Conservation (phyloP, 2,888 invertebrate species). For the Spicauda simplicius region DNA sequence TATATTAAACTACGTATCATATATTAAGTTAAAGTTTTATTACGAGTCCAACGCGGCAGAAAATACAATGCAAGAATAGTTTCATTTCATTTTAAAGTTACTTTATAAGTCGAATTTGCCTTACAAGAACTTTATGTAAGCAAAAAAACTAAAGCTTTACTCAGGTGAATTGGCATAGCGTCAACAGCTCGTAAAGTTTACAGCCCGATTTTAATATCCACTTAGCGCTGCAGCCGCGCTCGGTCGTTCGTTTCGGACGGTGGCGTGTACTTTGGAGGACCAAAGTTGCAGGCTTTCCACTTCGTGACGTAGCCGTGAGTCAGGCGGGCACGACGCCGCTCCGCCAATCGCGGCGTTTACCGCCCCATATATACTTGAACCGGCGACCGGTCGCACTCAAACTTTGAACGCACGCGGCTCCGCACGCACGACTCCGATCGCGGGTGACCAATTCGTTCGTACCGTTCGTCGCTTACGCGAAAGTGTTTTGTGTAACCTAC, state of each 20-base stretch:
- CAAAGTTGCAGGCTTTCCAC: slow-evolving; percentile 67
- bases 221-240: slow-evolving; percentile 13
- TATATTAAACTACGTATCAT: no score
- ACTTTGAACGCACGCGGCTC: slow-evolving; percentile 58
- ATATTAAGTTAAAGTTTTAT: no score
- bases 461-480: slow-evolving; percentile 50
- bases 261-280: slow-evolving; percentile 41
- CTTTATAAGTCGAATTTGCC: no score
- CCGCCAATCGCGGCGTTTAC: slow-evolving; percentile 60
- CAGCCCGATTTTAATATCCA: slow-evolving; percentile 16
- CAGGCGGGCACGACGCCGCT: slow-evolving; percentile 65
- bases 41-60: no score
- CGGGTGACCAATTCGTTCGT: slow-evolving; percentile 44
- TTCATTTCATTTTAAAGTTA: no score
- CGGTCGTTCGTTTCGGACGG: slow-evolving; percentile 38
- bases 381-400: slow-evolving; percentile 60
- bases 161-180: not conserved
- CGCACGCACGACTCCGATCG: slow-evolving; percentile 49
- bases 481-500: slow-evolving; percentile 57
- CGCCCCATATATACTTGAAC: slow-evolving; percentile 69
- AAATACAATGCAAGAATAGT: no score
- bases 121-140: no score
- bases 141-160: no score
- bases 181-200: slow-evolving; percentile 13
- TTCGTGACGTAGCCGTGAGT: slow-evolving; percentile 62